phyloP scores from a whole-genome alignment of 2,797 vertebrate species.

The Sebastes itinus region DNA sequence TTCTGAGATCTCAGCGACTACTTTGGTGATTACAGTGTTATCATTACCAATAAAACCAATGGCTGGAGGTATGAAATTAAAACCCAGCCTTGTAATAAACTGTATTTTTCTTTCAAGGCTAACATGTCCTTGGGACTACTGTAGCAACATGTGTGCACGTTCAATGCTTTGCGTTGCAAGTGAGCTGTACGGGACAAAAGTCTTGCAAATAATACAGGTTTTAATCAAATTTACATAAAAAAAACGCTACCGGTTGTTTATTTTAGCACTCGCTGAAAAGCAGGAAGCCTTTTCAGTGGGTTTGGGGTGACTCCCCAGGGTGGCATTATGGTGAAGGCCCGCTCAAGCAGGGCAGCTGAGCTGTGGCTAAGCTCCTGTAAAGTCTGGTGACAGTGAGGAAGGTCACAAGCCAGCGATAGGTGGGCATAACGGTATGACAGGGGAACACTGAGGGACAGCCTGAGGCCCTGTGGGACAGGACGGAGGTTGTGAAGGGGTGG shows the following conservation, averaged over 20 bases:
- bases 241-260: neutral
- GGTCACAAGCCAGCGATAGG: constrained; percentile 49
- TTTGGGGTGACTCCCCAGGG: constrained; percentile 25
- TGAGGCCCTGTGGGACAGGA: constrained; percentile 28
- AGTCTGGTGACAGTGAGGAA: constrained; percentile 50
- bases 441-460: constrained; percentile 30
- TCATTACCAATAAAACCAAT: neutral
- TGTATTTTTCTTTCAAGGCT: neutral
- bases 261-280: neutral
- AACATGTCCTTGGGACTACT: no score
- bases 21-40: neutral
- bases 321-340: constrained; percentile 13
- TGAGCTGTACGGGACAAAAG: neutral
- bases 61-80: neutral
- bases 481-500: constrained; percentile 23
- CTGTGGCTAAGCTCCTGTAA: constrained; percentile 44
- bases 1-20: neutral
- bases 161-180: neutral
- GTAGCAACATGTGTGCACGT: neutral
- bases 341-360: constrained; percentile 36
- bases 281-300: neutral
- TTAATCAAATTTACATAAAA: neutral
- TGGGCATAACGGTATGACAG: constrained; percentile 48
- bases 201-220: neutral
- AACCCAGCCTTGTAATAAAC: neutral